phyloP scores from a whole-genome alignment of 2,797 vertebrate species.

The Tapirus indicus region DNA sequence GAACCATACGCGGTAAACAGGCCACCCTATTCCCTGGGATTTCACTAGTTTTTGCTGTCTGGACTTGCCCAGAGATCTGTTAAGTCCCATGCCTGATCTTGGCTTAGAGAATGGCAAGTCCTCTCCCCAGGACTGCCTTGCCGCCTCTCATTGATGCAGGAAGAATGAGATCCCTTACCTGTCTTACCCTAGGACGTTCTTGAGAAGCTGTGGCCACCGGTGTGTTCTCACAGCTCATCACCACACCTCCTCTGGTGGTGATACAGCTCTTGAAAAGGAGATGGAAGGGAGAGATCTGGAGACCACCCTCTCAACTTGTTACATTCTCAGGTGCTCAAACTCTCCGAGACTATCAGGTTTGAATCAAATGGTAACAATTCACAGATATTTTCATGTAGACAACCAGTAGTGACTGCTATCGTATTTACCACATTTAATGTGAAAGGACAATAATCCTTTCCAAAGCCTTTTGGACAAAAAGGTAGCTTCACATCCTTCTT shows the following conservation, averaged over 20 bases:
- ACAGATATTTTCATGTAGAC: conserved; percentile 29
- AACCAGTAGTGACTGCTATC: not conserved
- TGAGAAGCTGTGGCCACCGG: too few species aligned
- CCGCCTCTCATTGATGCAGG: not conserved
- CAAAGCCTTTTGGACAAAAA: not conserved
- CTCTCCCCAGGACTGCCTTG: not conserved
- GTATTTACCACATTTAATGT: not conserved
- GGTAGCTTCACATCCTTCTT: not conserved
- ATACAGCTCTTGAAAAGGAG: not conserved
- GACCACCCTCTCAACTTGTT: not conserved
- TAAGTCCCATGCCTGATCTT: not conserved
- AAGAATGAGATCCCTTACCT: not conserved
- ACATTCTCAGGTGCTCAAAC: not conserved
- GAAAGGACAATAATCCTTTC: not conserved
- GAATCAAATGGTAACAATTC: not conserved
- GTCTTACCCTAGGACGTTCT: not conserved
- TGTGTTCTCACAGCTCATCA: not conserved
- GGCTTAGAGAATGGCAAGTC: not conserved
- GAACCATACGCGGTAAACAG: not conserved
- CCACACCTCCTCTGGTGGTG: not conserved
- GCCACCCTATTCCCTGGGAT: rapidly evolving
- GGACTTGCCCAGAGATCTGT: not conserved
- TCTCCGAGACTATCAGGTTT: not conserved
- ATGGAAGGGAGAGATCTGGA: not conserved
- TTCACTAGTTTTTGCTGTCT: not conserved